Percentiles rank a stretch among this genome's conserved stretches.
phyloP scores from a whole-genome alignment of 35 echinoderm and acorn worm species.

The Heliocidaris tuberculata region DNA sequence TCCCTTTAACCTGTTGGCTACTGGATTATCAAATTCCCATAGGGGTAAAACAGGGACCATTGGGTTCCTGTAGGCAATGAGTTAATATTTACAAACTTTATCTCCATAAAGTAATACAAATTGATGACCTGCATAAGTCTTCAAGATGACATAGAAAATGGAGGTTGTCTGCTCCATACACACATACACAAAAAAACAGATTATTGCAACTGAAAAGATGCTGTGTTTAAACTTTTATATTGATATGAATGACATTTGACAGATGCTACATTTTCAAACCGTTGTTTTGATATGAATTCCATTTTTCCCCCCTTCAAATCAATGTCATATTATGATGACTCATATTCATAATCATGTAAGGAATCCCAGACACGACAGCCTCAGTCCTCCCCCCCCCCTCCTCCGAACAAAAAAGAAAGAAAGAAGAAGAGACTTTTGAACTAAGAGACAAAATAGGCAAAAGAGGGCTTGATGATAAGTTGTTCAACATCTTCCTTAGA shows the following conservation, averaged over 20 bases:
- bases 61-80: no score
- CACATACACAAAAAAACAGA: no score
- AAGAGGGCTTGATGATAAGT: neutral
- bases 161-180: no score
- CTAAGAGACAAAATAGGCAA: neutral
- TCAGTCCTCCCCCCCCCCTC: neutral
- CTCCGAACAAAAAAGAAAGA: neutral
- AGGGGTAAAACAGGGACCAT: no score
- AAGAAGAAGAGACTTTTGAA: neutral
- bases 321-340: neutral
- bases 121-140: no score
- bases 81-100: no score
- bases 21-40: no score
- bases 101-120: no score
- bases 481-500: neutral
- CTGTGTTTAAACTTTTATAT: neutral
- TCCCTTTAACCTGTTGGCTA: neutral
- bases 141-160: no score
- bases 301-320: neutral
- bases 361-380: neutral
- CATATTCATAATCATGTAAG: neutral
- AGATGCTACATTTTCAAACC: neutral
- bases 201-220: no score
- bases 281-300: no score
- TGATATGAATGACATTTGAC: neutral